phyloP scores from a whole-genome alignment of 2,113 vertebrate species.

The Prochilodus magdalenae region DNA sequence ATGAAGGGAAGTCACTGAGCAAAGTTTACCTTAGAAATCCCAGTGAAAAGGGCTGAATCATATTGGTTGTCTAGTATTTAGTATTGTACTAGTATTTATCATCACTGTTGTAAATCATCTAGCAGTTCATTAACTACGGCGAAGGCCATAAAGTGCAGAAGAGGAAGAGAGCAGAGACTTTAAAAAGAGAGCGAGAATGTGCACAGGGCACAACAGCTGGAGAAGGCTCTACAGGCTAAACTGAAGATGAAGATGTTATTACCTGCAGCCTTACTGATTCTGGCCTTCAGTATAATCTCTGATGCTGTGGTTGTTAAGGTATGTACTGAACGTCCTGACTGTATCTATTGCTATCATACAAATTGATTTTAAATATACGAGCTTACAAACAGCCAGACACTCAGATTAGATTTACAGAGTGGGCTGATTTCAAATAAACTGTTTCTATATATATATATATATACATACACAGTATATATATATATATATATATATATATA shows the following conservation, averaged over 20 bases:
- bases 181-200: conserved; percentile 16
- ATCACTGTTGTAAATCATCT: conserved; percentile 11
- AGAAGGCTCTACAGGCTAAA: neutral
- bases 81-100: neutral
- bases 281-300: conserved; percentile 24
- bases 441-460: too few relatives aligned
- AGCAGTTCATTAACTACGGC: conserved; percentile 33
- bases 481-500: too few relatives aligned
- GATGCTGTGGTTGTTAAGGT: conserved; percentile 50
- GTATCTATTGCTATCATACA: neutral
- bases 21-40: too few relatives aligned
- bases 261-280: conserved; percentile 6
- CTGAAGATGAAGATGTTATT: conserved; percentile 47
- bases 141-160: neutral
- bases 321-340: conserved; percentile 19
- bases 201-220: neutral
- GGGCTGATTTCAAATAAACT: too few relatives aligned
- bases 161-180: neutral
- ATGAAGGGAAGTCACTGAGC: too few relatives aligned
- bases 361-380: too few relatives aligned
- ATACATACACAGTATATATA: too few relatives aligned
- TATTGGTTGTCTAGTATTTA: neutral
- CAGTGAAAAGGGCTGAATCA: neutral
- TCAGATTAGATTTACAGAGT: too few relatives aligned
- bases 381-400: too few relatives aligned